Conservation (phyloP, 2,888 invertebrate species). For the Ophion costatus region DNA sequence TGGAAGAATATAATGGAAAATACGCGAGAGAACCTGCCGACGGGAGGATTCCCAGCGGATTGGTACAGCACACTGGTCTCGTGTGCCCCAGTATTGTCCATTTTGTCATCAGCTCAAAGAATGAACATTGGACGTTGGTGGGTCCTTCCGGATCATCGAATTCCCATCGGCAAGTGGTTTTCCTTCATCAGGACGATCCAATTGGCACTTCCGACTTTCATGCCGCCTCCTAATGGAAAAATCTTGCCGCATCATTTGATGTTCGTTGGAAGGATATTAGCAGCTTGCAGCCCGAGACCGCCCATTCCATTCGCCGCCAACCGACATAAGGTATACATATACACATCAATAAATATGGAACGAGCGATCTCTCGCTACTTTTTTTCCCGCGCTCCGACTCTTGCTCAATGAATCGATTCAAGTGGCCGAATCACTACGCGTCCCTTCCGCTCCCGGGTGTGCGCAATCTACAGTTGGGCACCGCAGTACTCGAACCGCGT, state of each 20-base stretch:
- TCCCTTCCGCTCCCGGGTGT: constrained; percentile 66
- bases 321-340: too few species aligned
- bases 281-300: not conserved
- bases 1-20: not conserved
- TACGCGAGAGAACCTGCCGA: not conserved
- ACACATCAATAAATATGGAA: not conserved
- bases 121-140: not conserved
- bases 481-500: constrained; percentile 34
- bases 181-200: not conserved
- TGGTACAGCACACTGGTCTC: not conserved
- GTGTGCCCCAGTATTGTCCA: not conserved
- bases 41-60: not conserved
- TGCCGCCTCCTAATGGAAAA: not conserved
- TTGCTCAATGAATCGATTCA: constrained; percentile 71
- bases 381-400: constrained; percentile 55
- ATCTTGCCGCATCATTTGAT: not conserved
- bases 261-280: not conserved
- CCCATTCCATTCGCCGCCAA: not conserved
- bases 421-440: constrained; percentile 70
- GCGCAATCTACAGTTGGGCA: constrained; percentile 47
- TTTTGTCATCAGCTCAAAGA: not conserved
- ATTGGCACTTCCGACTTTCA: not conserved
- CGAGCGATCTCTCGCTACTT: not conserved
- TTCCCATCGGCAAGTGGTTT: not conserved
- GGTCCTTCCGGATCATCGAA: not conserved